A percentile compares a stretch with the other conserved stretches of the same genome.
Evolutionary conservation across 2,888 invertebrate species (phyloP).

Genomic region (Malthinus seriepunctatus): DNA sequence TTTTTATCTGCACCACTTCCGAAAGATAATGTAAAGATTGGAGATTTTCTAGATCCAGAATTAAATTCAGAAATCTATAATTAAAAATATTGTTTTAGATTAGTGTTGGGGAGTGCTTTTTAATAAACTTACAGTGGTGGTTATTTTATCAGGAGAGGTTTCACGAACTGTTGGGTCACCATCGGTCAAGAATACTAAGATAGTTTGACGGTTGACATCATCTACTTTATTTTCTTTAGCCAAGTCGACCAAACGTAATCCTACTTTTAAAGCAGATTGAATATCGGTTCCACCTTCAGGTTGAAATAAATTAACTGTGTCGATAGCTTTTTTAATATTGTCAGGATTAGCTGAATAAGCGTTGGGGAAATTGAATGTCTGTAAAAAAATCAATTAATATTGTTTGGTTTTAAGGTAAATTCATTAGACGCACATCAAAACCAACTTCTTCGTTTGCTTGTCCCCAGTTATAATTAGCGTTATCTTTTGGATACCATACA

Average conservation of each 20-base stretch:
- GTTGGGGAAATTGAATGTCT: slow-evolving; percentile 51
- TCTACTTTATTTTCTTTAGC: slow-evolving; percentile 37
- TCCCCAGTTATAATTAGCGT: slow-evolving; percentile 20
- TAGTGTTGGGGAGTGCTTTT: neutral
- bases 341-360: slow-evolving; percentile 59
- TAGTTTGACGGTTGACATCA: slow-evolving; percentile 57
- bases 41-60: slow-evolving; percentile 47
- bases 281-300: slow-evolving; percentile 71
- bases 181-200: slow-evolving; percentile 69
- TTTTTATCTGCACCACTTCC: slow-evolving; percentile 69
- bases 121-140: slow-evolving; percentile 49
- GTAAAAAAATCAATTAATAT: slow-evolving; percentile 1
- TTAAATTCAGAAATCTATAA: slow-evolving; percentile 56
- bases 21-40: slow-evolving; percentile 71
- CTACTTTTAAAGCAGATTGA: slow-evolving; percentile 63
- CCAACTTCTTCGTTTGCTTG: slow-evolving; percentile 31
- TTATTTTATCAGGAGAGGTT: slow-evolving; percentile 58
- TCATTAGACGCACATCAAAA: slow-evolving; percentile 11
- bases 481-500: slow-evolving; percentile 40
- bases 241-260: slow-evolving; percentile 47
- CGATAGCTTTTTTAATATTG: slow-evolving; percentile 63
- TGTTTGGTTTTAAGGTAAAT: neutral
- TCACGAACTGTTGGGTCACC: slow-evolving; percentile 68
- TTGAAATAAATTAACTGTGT: slow-evolving; percentile 59
- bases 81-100: neutral